Evolutionary conservation across 1,140 invertebrate genomes (phyloP).

Genomic region (Anoplophora glabripennis): DNA sequence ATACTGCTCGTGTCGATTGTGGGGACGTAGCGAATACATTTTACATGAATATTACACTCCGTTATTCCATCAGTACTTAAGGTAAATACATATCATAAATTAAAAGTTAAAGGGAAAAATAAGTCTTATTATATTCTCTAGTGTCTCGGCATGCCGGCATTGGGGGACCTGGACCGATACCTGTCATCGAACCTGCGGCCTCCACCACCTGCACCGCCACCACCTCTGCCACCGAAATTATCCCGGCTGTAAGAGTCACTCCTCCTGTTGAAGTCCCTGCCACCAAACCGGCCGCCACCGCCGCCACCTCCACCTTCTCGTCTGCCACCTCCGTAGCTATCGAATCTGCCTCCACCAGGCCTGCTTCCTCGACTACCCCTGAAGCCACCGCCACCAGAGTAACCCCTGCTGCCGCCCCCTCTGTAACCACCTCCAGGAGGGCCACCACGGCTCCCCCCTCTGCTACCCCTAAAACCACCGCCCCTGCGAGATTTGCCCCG

Average conservation of each 20-base stretch:
- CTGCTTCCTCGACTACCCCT: conserved; percentile 22
- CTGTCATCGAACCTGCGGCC: conserved; percentile 40
- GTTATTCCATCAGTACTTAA: neutral
- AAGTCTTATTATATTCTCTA: conserved; percentile 26
- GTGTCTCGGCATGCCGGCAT: conserved; percentile 34
- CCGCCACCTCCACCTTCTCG: conserved; percentile 26
- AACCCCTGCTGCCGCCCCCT: conserved; percentile 30
- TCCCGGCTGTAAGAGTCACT: conserved; percentile 31
- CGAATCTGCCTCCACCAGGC: conserved; percentile 18
- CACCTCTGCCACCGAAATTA: conserved; percentile 27
- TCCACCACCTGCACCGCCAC: conserved; percentile 27
- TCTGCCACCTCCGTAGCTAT: conserved; percentile 23
- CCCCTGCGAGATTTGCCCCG: conserved; percentile 63
- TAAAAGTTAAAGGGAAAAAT: neutral
- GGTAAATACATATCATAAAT: neutral
- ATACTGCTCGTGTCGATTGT: too few relatives aligned
- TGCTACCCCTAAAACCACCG: conserved; percentile 49
- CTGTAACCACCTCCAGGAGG: conserved; percentile 26
- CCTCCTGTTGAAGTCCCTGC: conserved; percentile 31
- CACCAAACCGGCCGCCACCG: conserved; percentile 29
- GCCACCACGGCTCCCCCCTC: conserved; percentile 32
- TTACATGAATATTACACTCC: conserved; percentile 1
- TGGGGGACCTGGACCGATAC: conserved; percentile 45
- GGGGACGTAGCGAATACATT: neutral
- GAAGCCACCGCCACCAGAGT: conserved; percentile 20